A percentile compares a stretch with the other conserved stretches of the same genome.
Conservation (phyloP, 2,797 vertebrate genomes). For the Ara ararauna region DNA sequence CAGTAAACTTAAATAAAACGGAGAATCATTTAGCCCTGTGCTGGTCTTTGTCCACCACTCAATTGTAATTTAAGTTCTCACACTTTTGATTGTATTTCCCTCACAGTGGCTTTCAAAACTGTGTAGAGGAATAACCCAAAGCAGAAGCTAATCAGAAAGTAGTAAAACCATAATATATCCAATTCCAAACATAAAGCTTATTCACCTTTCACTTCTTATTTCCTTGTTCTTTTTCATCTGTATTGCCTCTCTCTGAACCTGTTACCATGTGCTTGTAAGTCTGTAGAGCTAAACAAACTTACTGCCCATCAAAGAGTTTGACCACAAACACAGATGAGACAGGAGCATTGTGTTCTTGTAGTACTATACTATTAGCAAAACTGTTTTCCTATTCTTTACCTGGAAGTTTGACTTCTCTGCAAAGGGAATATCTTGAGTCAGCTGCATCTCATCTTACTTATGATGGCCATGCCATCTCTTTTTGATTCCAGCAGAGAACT, state of each 20-base stretch:
- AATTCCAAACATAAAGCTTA: neutral
- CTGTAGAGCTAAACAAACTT: neutral
- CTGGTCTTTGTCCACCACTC: neutral
- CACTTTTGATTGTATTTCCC: neutral
- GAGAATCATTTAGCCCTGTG: neutral
- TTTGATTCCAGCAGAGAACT: conserved; percentile 58
- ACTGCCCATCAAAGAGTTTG: neutral
- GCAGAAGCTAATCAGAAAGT: neutral
- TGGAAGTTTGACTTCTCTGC: conserved; percentile 53
- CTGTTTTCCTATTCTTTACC: neutral
- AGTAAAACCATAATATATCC: neutral
- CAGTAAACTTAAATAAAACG: neutral
- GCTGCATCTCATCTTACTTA: conserved; percentile 54
- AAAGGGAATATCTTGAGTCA: conserved; percentile 40
- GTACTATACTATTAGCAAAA: neutral
- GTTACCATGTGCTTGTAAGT: neutral
- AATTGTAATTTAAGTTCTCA: neutral
- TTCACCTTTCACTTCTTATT: neutral
- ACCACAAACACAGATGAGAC: neutral
- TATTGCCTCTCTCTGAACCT: neutral
- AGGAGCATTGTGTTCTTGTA: neutral
- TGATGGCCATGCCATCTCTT: conserved; percentile 22
- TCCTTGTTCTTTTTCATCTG: neutral
- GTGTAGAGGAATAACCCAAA: neutral
- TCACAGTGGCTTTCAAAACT: neutral